Base-by-base conservation (phyloP, 2,797 vertebrate species). In the Mus minutoides region DNA sequence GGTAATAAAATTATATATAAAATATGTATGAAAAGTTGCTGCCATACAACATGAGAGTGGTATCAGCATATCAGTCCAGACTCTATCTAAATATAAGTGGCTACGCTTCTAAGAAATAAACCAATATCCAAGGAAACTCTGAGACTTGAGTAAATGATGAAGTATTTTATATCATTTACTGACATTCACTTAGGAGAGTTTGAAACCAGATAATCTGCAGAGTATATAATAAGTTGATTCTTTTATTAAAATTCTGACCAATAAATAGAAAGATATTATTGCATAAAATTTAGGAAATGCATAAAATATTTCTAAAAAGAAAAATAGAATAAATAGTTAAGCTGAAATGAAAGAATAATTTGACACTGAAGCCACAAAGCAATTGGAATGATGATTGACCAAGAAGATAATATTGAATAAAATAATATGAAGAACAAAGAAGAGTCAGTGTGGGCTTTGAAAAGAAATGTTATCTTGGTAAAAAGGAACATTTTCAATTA, bases 351-450 rank as follows among this genome's bases (percentile, higher is more conserved):
- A 22, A 29, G 19, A 94, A 52, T 21, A 29, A 60, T n/a, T 90
- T 12, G 75, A 78, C 40, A 12, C 13, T 92, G 54, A 78, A 78
- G 49, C 17, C 88, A n/a, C 26, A 73, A 93, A 97, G 26, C 88
- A 49, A 62, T 43, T 88, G 17, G 40, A 75, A 89, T 91, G 88
- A 58, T 89, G 37, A 84, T n/a, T 89, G 60, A 58, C 62, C 46
- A 73, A 92, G 75, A 95, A 60, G 40, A 8, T 62, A 60, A 93
- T 84, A 46, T 73, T 84, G 75, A 92, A 96, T 88, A 69, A 78
- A 40, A 43, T 64, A 67, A 64, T 52, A 6, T 54, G n/a, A 76
- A 88, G 3, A 67, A 60, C 22, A 89, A 54, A 71, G 34, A 84
- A 85, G 79, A 92, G 3, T 8, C n/a, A 91, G 40, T 71, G 8